phyloP scores from a whole-genome alignment of 2,888 invertebrate species.

The Oxystoma pomonae region DNA sequence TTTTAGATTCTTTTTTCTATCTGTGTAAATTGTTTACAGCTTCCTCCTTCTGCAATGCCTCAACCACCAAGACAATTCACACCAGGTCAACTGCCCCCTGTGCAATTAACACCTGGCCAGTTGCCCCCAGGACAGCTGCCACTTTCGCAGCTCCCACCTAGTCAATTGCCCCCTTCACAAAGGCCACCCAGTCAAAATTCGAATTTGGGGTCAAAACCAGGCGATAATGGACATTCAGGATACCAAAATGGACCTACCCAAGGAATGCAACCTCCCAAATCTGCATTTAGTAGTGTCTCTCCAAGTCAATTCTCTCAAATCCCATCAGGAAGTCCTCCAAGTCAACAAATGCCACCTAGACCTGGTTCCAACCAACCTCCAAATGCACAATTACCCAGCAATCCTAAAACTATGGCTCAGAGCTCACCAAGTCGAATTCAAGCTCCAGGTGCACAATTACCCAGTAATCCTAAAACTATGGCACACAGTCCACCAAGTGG shows the following conservation, averaged over 20 bases:
- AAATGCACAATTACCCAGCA: not conserved
- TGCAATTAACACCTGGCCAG: constrained; percentile 10
- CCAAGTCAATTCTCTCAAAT: constrained; percentile 32
- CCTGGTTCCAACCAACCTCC: constrained; percentile 8
- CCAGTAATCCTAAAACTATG: not conserved
- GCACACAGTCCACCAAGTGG: not conserved
- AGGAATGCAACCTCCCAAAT: constrained; percentile 21
- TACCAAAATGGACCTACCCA: constrained; percentile 23
- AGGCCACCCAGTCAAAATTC: constrained; percentile 9
- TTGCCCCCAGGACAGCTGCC: constrained; percentile 11
- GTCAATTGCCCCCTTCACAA: constrained; percentile 29
- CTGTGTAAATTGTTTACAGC: too few species aligned
- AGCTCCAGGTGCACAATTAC: not conserved
- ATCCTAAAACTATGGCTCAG: constrained; percentile 6
- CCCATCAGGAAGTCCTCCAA: constrained; percentile 27
- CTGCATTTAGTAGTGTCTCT: not conserved
- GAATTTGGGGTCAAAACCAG: constrained; percentile 11
- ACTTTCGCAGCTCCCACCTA: constrained; percentile 28
- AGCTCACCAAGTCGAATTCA: constrained; percentile 2
- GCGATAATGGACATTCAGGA: constrained; percentile 25
- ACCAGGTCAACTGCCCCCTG: too few species aligned
- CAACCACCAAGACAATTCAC: too few species aligned
- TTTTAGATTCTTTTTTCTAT: too few species aligned
- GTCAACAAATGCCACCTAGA: constrained; percentile 7
- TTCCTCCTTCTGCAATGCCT: too few species aligned